These are phyloP conservation scores for Xylota segnis DNA, from an alignment of 2,888 invertebrate genomes.

Conservation along the genomic window DNA sequence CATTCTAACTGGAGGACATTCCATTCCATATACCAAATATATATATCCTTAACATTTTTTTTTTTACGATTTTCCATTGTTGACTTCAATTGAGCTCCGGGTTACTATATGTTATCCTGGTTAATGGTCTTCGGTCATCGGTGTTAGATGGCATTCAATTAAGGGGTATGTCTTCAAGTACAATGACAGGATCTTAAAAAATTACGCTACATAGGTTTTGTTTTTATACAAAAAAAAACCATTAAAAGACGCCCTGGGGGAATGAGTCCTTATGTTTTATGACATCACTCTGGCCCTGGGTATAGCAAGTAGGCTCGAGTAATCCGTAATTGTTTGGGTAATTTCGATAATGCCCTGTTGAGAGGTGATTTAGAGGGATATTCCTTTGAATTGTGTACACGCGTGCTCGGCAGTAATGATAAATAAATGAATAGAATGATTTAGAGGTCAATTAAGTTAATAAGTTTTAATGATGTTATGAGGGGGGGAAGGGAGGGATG, in stretches of 20 bases:
- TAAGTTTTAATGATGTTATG: constrained; percentile 20
- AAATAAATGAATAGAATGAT: constrained; percentile 57
- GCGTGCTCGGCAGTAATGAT: constrained; percentile 43
- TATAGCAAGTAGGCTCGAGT: constrained; percentile 42
- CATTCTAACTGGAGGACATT: constrained; percentile 39
- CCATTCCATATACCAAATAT: too few species aligned
- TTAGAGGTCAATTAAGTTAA: constrained; percentile 38
- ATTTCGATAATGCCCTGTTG: constrained; percentile 61
- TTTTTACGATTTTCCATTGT: constrained; percentile 30
- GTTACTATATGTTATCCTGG: constrained; percentile 58
- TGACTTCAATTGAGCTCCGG: constrained; percentile 53
- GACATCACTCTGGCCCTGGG: constrained; percentile 40
- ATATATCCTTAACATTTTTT: background rate
- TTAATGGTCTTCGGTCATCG: constrained; percentile 58
- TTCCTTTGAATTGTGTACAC: constrained; percentile 47
- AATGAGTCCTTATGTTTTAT: constrained; percentile 66
- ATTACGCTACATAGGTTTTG: background rate
- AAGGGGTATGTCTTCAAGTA: constrained; percentile 44
- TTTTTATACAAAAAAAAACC: constrained; percentile 5
- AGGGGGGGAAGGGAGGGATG: too few species aligned
- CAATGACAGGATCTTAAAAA: constrained; percentile 17
- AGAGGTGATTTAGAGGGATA: constrained; percentile 49
- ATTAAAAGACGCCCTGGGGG: constrained; percentile 36
- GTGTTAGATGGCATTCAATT: constrained; percentile 45
- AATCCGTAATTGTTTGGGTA: constrained; percentile 53